A percentile compares a stretch with the other conserved stretches of the same genome.
Conservation (phyloP, 2,797 vertebrate genomes). For the Scleropages formosus region DNA sequence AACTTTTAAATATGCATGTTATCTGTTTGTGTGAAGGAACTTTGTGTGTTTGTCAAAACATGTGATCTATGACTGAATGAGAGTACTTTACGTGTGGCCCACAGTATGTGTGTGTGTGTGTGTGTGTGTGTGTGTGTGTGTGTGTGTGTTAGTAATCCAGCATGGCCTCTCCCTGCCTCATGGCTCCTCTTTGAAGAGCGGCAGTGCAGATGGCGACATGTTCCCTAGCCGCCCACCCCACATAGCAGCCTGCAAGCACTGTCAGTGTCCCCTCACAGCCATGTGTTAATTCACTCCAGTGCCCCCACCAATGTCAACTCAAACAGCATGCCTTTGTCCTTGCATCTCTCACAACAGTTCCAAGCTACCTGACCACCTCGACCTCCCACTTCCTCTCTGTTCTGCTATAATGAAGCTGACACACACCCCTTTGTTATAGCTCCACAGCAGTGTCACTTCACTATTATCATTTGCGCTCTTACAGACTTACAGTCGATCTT, state of each 20-base stretch:
- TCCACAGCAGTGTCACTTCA: background rate
- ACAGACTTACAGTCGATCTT: no score
- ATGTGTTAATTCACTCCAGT: background rate
- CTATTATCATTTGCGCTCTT: background rate
- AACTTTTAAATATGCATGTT: background rate
- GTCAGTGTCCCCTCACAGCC: background rate
- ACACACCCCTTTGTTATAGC: background rate
- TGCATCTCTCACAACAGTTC: background rate
- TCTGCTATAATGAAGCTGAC: background rate
- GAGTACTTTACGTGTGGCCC: background rate
- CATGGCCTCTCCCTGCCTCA: background rate
- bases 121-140: conserved; percentile 5
- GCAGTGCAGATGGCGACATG: background rate
- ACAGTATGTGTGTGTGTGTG: conserved; percentile 13
- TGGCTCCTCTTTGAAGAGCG: background rate
- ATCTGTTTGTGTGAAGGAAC: background rate
- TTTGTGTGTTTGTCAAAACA: background rate
- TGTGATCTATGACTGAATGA: background rate
- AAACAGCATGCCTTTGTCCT: background rate
- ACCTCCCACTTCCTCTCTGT: background rate
- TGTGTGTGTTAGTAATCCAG: background rate
- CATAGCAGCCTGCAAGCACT: background rate
- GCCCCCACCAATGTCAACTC: background rate
- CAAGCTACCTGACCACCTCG: background rate
- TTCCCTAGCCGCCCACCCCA: background rate